Evolutionary conservation across 1,140 invertebrate species (phyloP), one percentile per base, ranked within the genome.

Genomic region (Cydia strobilella): DNA sequence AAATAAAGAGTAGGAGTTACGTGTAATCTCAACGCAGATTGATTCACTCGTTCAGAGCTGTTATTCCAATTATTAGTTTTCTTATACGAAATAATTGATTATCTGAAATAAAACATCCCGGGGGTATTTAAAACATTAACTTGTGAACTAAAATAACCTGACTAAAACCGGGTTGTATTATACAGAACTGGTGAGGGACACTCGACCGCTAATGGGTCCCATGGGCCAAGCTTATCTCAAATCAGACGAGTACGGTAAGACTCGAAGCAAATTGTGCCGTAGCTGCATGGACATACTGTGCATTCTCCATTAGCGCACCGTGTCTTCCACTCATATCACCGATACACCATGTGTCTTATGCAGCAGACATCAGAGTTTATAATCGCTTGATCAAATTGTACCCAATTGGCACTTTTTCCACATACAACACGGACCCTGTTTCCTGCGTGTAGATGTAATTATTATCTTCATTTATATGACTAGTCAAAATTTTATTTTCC

Each of bases 161-260:
- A 72, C 51, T 74, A 63, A 74, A 39, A 77, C 66, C 80, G 79
- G 77, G 79, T 88, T 85, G 75, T 85, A 76, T 90, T 89, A 79
- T 82, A 86, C 92, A 93, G 93, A 93, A 86, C 79, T 93, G 90
- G 92, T 93, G 93, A 93, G 92, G 89, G 93, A 93, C 91, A 93
- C 85, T 87, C 89, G 93, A 82, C 92, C 91, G 65, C 87, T 93
- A 82, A 87, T 96, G 92, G 95, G 95, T 94, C 95, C 95, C 89
- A 94, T 95, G 94, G 95, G 96, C 93, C 95, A 95, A 94, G 94
- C 95, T 88, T 96, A 96, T 95, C 95, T 96, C 92, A 96, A 96
- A 94, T 95, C 95, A 92, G 96, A 96, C 93, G 94, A 94, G 92
- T 95, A 96, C 94, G 96, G 96, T 96, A 96, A 96, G 96, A 93